Evolutionary conservation across 1,140 invertebrate species (phyloP).

Genomic region (Conus betulinus): DNA sequence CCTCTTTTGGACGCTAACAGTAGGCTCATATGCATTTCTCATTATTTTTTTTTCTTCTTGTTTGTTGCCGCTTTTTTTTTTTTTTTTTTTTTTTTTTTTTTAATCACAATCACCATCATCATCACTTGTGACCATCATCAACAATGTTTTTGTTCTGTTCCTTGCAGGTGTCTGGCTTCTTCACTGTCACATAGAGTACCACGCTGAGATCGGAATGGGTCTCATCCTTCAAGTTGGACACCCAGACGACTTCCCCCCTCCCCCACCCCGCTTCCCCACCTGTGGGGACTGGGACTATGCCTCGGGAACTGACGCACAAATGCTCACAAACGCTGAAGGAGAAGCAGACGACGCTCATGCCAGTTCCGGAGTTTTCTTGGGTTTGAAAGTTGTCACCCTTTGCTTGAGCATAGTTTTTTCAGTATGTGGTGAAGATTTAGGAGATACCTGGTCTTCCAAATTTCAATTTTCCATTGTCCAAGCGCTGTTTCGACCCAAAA

Average conservation of each 20-base stretch:
- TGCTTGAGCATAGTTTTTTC: background rate
- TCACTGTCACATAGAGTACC: constrained; percentile 94
- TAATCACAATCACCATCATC: too few relatives aligned
- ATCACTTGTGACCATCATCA: too few relatives aligned
- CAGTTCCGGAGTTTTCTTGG: background rate
- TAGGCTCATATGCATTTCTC: too few relatives aligned
- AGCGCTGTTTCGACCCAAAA: too few relatives aligned
- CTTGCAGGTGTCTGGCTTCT: constrained; percentile 89
- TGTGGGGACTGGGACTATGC: constrained; percentile 69
- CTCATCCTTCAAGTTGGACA: constrained; percentile 87
- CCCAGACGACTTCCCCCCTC: constrained; percentile 69
- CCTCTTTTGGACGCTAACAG: too few relatives aligned
- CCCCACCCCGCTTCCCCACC: constrained; percentile 75
- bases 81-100: too few relatives aligned
- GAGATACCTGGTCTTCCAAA: background rate
- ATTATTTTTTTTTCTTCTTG: too few relatives aligned
- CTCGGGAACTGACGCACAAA: background rate
- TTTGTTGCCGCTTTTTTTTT: too few relatives aligned
- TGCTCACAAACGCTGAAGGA: background rate
- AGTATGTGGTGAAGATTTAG: background rate
- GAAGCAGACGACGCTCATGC: background rate
- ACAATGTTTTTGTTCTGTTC: background rate
- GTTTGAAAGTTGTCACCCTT: background rate
- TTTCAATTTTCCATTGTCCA: background rate
- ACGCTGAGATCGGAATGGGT: constrained; percentile 92